A percentile compares a stretch with the other conserved stretches of the same genome.
These are phyloP conservation scores for Neoascia interrupta DNA, from an alignment of 2,888 invertebrate genomes.

Conservation along the genomic window DNA sequence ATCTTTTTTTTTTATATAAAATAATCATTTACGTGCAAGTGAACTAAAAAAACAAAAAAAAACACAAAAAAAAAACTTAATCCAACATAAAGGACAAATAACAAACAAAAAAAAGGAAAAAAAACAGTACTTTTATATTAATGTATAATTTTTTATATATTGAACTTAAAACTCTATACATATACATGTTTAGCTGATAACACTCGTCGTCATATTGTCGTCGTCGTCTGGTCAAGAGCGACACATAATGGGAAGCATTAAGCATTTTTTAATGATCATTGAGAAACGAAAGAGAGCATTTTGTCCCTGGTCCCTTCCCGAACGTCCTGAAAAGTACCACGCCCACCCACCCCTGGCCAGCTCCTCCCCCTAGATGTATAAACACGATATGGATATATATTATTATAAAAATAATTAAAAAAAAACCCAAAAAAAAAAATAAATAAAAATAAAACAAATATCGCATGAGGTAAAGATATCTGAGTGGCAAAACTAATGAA, in stretches of 20 bases:
- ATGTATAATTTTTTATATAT: constrained; percentile 70
- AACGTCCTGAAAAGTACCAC: background rate
- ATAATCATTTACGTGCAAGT: constrained; percentile 66
- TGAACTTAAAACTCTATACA: constrained; percentile 69
- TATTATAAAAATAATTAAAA: constrained; percentile 60
- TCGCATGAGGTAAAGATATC: constrained; percentile 50
- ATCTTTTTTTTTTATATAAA: constrained; percentile 4
- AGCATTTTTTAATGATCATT: constrained; percentile 66
- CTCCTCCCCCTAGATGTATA: constrained; percentile 65
- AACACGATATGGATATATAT: constrained; percentile 64
- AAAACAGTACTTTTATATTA: constrained; percentile 66
- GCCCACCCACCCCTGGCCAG: background rate
- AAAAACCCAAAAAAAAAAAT: constrained; percentile 18
- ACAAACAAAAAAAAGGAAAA: constrained; percentile 50
- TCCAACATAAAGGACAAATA: constrained; percentile 68
- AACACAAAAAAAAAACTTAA: constrained; percentile 53
- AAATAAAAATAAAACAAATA: constrained; percentile 21
- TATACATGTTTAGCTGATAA: constrained; percentile 68
- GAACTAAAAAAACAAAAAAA: constrained; percentile 59
- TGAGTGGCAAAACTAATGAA: constrained; percentile 68
- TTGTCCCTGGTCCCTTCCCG: constrained; percentile 7
- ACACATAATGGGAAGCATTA: constrained; percentile 55
- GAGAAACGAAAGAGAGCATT: constrained; percentile 51
- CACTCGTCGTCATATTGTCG: no score
- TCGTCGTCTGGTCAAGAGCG: constrained; percentile 49